A percentile compares a stretch with the other conserved stretches of the same genome.
Evolutionary conservation across 2,113 vertebrate genomes (phyloP).

Genomic region (Salminus brasiliensis): DNA sequence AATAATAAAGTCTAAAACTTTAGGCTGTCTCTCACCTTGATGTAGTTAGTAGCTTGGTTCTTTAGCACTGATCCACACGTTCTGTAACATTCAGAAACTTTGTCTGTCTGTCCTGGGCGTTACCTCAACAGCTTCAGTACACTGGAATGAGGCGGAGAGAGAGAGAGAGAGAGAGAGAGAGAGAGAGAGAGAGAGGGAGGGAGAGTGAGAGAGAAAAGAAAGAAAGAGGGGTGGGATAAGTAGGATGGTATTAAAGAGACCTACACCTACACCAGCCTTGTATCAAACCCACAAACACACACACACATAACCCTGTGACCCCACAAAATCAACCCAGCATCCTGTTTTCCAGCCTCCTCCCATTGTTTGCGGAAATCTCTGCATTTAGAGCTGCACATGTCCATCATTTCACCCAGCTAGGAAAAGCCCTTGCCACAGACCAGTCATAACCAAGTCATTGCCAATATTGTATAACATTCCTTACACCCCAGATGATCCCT

Average conservation of each 20-base stretch:
- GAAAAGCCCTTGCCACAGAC: background rate
- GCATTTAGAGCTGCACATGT: background rate
- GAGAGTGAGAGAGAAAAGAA: background rate
- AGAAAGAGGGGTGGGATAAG: background rate
- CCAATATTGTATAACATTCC: background rate
- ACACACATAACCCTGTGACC: background rate
- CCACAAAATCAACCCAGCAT: background rate
- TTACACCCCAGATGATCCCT: background rate
- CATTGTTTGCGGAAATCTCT: background rate
- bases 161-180: background rate
- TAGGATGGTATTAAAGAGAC: background rate
- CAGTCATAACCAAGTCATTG: too few relatives aligned
- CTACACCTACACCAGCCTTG: background rate
- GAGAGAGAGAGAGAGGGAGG: background rate
- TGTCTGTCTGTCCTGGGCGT: slow-evolving; percentile 16
- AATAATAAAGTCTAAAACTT: background rate
- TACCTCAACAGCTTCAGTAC: background rate
- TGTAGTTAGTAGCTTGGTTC: background rate
- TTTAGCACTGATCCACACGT: slow-evolving; percentile 5
- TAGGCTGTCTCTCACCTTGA: background rate
- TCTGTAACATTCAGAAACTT: background rate
- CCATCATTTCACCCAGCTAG: background rate
- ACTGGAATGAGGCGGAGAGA: background rate
- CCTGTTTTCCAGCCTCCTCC: slow-evolving; percentile 20
- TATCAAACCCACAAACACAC: background rate